phyloP scores from a whole-genome alignment of 2,888 invertebrate species.

The Achlya flavicornis region DNA sequence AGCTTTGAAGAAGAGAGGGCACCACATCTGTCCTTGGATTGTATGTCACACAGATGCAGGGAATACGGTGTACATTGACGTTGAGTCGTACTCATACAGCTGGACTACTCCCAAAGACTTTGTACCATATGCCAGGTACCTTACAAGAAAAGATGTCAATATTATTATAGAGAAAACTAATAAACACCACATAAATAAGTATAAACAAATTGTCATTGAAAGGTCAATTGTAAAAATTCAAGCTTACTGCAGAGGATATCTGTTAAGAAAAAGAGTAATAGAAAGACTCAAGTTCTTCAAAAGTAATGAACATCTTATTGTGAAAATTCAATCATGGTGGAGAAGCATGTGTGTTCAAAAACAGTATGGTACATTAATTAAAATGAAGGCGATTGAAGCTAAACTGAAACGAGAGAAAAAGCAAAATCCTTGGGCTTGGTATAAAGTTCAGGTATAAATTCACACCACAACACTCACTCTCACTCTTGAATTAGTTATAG shows the following conservation, averaged over 20 bases:
- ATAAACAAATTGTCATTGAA: conserved; percentile 68
- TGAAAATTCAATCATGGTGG: conserved; percentile 87
- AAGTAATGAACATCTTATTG: conserved; percentile 66
- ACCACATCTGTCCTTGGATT: conserved; percentile 78
- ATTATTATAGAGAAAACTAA: conserved; percentile 72
- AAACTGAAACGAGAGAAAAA: conserved; percentile 64
- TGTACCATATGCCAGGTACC: conserved; percentile 74
- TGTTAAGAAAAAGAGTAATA: conserved; percentile 77
- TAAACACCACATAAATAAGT: conserved; percentile 70
- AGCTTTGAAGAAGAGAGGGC: conserved; percentile 70
- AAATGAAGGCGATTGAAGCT: conserved; percentile 70
- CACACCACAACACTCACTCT: conserved; percentile 16
- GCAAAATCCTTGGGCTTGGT: conserved; percentile 76
- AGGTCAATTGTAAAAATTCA: conserved; percentile 82
- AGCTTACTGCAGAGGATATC: conserved; percentile 84
- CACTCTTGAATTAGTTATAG: neutral
- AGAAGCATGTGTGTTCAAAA: conserved; percentile 74
- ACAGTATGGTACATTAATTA: conserved; percentile 70
- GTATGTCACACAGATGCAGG: conserved; percentile 79
- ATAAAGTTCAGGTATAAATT: conserved; percentile 75
- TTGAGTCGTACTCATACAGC: conserved; percentile 77
- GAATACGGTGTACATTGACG: conserved; percentile 80
- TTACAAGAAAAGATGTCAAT: conserved; percentile 72
- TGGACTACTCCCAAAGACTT: conserved; percentile 82
- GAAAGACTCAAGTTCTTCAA: conserved; percentile 68